These are phyloP conservation scores for Falco biarmicus DNA, from an alignment of 2,797 vertebrate genomes.

Conservation along the genomic window DNA sequence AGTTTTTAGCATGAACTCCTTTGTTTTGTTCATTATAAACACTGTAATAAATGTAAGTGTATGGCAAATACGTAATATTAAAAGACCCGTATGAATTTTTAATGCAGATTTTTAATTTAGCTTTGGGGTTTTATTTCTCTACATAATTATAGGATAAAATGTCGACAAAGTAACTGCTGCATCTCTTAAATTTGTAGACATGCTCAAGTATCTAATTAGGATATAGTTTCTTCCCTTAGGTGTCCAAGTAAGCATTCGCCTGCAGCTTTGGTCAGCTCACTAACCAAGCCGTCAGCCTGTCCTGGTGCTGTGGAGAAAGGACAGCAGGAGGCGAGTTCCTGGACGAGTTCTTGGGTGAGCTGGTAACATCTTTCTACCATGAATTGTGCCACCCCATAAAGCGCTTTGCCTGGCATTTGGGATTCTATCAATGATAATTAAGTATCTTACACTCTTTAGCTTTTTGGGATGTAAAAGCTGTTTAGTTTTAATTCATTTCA, in stretches of 20 bases:
- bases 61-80: not conserved
- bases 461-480: not conserved
- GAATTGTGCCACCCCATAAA: not conserved
- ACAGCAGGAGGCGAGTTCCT: not conserved
- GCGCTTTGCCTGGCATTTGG: not conserved
- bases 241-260: accelerated
- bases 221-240: not conserved
- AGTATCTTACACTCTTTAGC: not conserved
- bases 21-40: not conserved
- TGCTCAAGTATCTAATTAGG: not conserved
- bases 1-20: not conserved
- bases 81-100: not conserved
- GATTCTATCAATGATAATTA: accelerated
- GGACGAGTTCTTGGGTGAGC: not conserved
- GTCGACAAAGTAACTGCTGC: not conserved
- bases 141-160: not conserved
- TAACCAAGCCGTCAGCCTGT: not conserved
- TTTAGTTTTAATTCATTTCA: not conserved
- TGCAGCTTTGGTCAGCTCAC: not conserved
- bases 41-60: accelerated
- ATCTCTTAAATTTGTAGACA: not conserved
- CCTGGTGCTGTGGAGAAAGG: not conserved
- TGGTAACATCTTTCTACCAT: accelerated
- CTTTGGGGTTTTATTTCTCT: not conserved
- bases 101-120: not conserved